Conservation (phyloP, 2,113 vertebrate genomes). For the Alethe diademata region DNA sequence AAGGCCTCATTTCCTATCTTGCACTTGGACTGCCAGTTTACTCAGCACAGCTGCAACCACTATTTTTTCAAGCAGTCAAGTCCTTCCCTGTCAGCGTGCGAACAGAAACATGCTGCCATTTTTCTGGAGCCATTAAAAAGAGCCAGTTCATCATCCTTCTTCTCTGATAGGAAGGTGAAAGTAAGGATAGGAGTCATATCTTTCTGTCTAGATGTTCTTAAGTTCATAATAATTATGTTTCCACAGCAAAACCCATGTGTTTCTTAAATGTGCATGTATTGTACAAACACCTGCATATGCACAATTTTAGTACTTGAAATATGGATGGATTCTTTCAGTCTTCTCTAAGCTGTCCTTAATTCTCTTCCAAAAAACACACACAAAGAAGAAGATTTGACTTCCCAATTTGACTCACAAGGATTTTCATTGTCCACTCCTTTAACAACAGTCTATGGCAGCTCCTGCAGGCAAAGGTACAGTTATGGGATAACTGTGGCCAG, state of each 20-base stretch:
- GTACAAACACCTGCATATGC: neutral
- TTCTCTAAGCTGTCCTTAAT: neutral
- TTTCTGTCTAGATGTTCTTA: neutral
- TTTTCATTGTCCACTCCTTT: neutral
- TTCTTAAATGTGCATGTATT: neutral
- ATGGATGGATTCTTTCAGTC: neutral
- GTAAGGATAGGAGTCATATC: neutral
- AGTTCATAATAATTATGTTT: neutral
- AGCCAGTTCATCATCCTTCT: neutral
- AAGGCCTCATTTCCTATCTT: neutral
- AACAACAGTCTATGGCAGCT: neutral
- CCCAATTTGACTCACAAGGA: neutral
- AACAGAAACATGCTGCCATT: conserved; percentile 20
- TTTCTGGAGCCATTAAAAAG: neutral
- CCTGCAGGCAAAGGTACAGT: neutral
- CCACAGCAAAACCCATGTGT: neutral
- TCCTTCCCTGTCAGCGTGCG: neutral
- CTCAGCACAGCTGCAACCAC: neutral
- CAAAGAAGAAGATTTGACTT: neutral
- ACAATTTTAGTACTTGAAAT: neutral
- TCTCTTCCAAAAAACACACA: neutral
- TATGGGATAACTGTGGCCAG: neutral
- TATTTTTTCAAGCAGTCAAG: neutral
- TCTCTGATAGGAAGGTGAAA: neutral
- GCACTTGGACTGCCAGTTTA: neutral